Conservation (phyloP, 2,113 vertebrate genomes). For the Saguinus midas region DNA sequence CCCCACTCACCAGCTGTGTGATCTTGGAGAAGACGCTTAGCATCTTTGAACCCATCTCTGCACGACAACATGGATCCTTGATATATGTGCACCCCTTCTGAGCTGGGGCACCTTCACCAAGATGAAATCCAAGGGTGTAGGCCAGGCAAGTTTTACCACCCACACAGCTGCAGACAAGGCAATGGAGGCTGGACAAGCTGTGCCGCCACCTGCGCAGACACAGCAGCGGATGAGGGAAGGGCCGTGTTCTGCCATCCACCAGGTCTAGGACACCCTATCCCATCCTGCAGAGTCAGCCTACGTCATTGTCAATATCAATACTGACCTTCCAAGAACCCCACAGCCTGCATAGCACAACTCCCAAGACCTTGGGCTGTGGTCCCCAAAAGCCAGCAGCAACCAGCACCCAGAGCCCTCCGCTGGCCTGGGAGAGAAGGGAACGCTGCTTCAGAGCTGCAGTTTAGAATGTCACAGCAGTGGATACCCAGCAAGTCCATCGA, state of each 20-base stretch:
- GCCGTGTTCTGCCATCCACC: background rate
- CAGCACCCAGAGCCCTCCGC: background rate
- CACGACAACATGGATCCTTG: accelerated
- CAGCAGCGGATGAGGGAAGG: accelerated
- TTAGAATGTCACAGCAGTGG: constrained; percentile 54
- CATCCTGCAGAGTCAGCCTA: background rate
- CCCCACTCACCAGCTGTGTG: background rate
- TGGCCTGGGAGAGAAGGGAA: background rate
- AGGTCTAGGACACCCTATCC: background rate
- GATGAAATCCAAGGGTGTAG: background rate
- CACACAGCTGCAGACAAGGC: background rate
- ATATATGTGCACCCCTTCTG: accelerated
- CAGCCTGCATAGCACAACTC: background rate
- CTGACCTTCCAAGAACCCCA: background rate
- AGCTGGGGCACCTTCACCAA: background rate
- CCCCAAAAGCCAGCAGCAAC: constrained; percentile 43
- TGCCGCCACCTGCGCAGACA: accelerated
- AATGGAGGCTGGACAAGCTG: background rate
- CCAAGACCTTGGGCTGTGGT: background rate
- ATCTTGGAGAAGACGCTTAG: accelerated
- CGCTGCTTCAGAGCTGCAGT: constrained; percentile 23
- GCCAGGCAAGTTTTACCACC: too few species aligned
- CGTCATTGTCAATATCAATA: background rate
- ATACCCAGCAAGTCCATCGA: background rate
- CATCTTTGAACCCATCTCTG: background rate